phyloP scores from a whole-genome alignment of 2,888 invertebrate genomes.

The Tridacna crocea region DNA sequence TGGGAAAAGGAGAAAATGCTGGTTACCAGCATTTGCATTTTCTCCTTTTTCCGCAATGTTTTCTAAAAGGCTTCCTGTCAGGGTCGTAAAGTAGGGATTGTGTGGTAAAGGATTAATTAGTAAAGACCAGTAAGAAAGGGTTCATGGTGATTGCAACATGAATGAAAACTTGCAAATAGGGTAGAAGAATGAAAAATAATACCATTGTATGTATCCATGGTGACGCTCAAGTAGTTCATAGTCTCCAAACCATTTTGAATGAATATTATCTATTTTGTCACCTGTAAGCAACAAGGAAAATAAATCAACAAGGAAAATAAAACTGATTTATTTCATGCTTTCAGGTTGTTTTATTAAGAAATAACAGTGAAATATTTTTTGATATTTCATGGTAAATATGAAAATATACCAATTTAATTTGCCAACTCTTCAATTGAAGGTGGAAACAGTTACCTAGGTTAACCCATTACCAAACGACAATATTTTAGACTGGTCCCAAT shows the following conservation, averaged over 20 bases:
- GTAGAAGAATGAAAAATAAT: background rate
- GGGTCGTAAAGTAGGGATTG: background rate
- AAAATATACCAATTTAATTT: too few relatives aligned
- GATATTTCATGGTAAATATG: too few relatives aligned
- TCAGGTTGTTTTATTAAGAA: background rate
- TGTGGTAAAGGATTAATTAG: background rate
- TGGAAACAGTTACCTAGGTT: too few relatives aligned
- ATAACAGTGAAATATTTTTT: too few relatives aligned
- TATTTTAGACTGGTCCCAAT: too few relatives aligned
- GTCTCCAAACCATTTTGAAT: slow-evolving; percentile 73
- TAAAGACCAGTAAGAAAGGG: background rate
- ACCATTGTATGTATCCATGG: slow-evolving; percentile 81
- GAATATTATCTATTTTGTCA: slow-evolving; percentile 74
- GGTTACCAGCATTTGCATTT: background rate
- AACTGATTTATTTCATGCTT: background rate
- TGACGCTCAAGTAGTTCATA: slow-evolving; percentile 72
- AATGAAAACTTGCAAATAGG: too few relatives aligned
- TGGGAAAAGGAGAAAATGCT: background rate
- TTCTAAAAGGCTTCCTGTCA: background rate
- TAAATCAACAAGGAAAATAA: background rate
- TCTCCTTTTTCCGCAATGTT: background rate
- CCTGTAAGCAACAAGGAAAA: slow-evolving; percentile 59
- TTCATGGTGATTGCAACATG: too few relatives aligned
- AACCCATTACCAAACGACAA: too few relatives aligned
- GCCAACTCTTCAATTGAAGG: too few relatives aligned